These are phyloP conservation scores for Drosophila pruinosa DNA, from an alignment of 1,140 invertebrate species.

Conservation along the genomic window DNA sequence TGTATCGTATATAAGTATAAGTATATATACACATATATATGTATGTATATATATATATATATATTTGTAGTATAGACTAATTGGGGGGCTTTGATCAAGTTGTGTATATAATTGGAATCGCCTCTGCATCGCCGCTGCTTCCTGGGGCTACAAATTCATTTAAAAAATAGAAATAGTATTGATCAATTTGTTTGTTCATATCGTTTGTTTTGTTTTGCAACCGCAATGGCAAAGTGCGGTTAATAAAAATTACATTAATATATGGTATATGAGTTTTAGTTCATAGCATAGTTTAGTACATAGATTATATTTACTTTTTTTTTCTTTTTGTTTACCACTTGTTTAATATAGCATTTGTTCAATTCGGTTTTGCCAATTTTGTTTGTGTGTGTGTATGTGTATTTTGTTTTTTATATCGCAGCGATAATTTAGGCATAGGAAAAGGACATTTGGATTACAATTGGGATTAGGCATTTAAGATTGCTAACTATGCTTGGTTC, in stretches of 20 bases:
- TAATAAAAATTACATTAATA: constrained; percentile 18
- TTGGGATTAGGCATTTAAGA: constrained; percentile 29
- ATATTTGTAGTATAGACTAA: not conserved
- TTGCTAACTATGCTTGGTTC: constrained; percentile 25
- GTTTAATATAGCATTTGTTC: constrained; percentile 39
- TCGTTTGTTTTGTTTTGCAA: constrained; percentile 7
- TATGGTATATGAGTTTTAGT: not conserved
- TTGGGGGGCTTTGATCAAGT: constrained; percentile 12
- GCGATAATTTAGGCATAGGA: constrained; percentile 62
- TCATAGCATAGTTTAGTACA: not conserved
- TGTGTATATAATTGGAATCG: constrained; percentile 23
- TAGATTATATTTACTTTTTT: not conserved
- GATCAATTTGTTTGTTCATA: constrained; percentile 22
- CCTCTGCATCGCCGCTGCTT: not conserved
- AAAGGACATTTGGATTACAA: not conserved
- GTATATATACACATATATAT: not conserved
- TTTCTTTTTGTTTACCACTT: constrained; percentile 14
- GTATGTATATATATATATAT: constrained; percentile 2
- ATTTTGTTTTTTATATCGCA: constrained; percentile 66
- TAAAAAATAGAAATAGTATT: constrained; percentile 37
- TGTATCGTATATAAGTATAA: not conserved
- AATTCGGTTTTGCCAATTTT: constrained; percentile 48
- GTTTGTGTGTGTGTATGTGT: not conserved
- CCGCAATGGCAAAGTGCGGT: constrained; percentile 27
- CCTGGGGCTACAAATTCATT: constrained; percentile 27